Conservation (phyloP, 2,797 vertebrate species). For the Phrynocephalus forsythii region DNA sequence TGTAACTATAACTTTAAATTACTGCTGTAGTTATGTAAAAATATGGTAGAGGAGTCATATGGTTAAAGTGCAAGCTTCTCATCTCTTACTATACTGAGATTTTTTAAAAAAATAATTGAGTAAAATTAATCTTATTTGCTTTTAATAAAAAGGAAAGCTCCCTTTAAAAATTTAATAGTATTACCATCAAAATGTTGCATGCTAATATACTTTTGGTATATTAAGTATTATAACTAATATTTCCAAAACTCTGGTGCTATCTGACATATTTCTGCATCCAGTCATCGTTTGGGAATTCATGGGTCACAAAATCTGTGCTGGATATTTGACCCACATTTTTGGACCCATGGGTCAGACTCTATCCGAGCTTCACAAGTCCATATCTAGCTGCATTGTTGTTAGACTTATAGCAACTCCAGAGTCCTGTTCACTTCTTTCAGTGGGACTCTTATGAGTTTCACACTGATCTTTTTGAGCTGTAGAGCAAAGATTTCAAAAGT, state of each 20-base stretch:
- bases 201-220: background rate
- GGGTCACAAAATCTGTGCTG: background rate
- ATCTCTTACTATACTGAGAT: too few species aligned
- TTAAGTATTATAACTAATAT: too few species aligned
- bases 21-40: too few species aligned
- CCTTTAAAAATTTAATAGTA: too few species aligned
- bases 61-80: too few species aligned
- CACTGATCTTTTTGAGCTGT: constrained; percentile 27
- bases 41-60: too few species aligned
- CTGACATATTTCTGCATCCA: background rate
- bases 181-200: too few species aligned
- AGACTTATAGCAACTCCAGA: constrained; percentile 26
- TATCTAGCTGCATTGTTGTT: background rate
- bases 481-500: background rate
- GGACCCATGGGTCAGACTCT: background rate
- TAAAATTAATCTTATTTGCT: too few species aligned
- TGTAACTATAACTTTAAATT: too few species aligned
- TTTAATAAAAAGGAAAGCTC: too few species aligned
- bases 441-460: background rate
- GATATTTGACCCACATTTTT: background rate
- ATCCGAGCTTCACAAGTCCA: background rate
- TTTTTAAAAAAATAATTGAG: too few species aligned
- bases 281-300: background rate
- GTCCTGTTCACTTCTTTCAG: constrained; percentile 28
- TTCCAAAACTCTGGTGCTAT: background rate